Percentiles rank a stretch among this genome's conserved stretches.
phyloP scores from a whole-genome alignment of 2,113 vertebrate species.

The Dermatemys mawii region DNA sequence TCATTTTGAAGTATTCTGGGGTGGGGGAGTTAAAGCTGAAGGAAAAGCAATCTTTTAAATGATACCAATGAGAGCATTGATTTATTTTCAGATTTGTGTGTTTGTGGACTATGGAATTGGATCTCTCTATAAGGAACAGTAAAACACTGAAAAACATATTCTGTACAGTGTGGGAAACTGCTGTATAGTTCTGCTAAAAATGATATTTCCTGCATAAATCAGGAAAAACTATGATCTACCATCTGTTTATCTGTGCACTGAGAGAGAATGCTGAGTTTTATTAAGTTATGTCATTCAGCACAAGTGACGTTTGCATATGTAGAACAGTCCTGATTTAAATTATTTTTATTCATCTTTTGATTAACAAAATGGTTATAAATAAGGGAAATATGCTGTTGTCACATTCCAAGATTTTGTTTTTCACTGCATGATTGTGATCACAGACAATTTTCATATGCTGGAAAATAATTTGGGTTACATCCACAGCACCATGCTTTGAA shows the following conservation, averaged over 20 bases:
- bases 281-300: neutral
- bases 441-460: constrained; percentile 27
- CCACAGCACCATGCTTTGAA: constrained; percentile 18
- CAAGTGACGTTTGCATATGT: neutral
- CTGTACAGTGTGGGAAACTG: neutral
- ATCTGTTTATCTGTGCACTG: neutral
- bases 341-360: neutral
- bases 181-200: neutral
- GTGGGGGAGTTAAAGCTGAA: neutral
- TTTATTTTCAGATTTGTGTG: neutral
- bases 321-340: neutral
- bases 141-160: neutral
- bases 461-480: neutral
- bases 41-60: neutral
- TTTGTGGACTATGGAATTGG: neutral
- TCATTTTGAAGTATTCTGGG: neutral
- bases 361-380: neutral
- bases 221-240: neutral
- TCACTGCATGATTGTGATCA: constrained; percentile 4
- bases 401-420: neutral
- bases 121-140: neutral
- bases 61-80: neutral
- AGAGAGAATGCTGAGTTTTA: neutral
- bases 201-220: neutral
- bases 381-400: neutral